Percentiles rank a stretch among this genome's conserved stretches.
Evolutionary conservation across 2,888 invertebrate genomes (phyloP).

Genomic region (Ischnus inquisitorius): DNA sequence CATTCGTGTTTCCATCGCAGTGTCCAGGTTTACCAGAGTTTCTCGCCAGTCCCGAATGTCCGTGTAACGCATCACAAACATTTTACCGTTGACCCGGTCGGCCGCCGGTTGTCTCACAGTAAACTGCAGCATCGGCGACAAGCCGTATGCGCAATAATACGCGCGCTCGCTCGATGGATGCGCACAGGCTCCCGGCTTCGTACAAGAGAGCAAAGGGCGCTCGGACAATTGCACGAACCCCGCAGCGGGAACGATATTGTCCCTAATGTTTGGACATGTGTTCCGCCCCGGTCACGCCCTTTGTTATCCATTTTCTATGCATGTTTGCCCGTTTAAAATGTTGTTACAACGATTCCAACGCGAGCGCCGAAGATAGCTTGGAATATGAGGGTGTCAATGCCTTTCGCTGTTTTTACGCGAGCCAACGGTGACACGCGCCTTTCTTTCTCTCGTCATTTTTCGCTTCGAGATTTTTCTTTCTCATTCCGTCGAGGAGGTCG

Average conservation of each 20-base stretch:
- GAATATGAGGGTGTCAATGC: constrained; percentile 44
- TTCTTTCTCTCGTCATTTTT: constrained; percentile 23
- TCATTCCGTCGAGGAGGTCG: not conserved
- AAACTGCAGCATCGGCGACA: constrained; percentile 49
- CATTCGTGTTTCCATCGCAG: constrained; percentile 76
- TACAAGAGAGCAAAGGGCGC: constrained; percentile 63
- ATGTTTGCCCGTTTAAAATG: constrained; percentile 83
- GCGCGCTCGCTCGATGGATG: constrained; percentile 19
- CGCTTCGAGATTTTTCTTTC: not conserved
- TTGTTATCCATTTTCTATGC: constrained; percentile 84
- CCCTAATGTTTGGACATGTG: constrained; percentile 85
- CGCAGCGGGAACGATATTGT: constrained; percentile 81
- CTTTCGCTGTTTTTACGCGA: constrained; percentile 49
- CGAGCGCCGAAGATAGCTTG: constrained; percentile 23
- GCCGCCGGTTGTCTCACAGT: constrained; percentile 30
- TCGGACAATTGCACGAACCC: constrained; percentile 76
- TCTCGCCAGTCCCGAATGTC: constrained; percentile 79
- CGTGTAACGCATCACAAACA: constrained; percentile 84
- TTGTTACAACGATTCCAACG: constrained; percentile 79
- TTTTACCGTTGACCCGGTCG: constrained; percentile 76
- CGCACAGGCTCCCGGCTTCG: constrained; percentile 23
- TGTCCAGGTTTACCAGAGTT: constrained; percentile 70
- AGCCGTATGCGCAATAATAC: constrained; percentile 20
- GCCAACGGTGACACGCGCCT: constrained; percentile 66
- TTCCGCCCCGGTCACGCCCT: constrained; percentile 85